Conservation (phyloP, 2,888 invertebrate species). For the Ichneumoninae sp. region DNA sequence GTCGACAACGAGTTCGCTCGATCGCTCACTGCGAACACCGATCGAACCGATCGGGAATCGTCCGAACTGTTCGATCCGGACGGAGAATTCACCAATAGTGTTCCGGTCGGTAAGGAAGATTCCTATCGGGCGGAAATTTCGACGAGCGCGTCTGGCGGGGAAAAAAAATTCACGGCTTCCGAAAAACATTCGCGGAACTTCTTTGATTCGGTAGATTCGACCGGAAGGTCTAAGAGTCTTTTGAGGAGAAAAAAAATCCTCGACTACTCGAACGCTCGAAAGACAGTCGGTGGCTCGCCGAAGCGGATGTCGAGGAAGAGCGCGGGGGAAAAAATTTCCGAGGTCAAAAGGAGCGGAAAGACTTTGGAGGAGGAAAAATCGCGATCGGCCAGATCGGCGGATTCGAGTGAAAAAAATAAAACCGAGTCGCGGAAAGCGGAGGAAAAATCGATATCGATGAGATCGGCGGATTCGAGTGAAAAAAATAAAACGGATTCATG, state of each 20-base stretch:
- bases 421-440: constrained; percentile 51
- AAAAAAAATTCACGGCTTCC: neutral
- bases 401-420: constrained; percentile 27
- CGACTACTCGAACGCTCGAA: constrained; percentile 50
- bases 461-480: constrained; percentile 32
- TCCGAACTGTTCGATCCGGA: constrained; percentile 24
- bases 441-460: constrained; percentile 18
- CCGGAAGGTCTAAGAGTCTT: neutral
- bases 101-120: neutral
- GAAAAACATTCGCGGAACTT: neutral
- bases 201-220: neutral
- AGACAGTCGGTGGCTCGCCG: neutral
- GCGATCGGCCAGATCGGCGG: constrained; percentile 39
- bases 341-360: constrained; percentile 16
- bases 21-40: constrained; percentile 18
- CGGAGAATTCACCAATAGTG: neutral
- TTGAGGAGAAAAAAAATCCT: constrained; percentile 27
- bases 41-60: neutral
- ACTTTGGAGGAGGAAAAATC: constrained; percentile 10
- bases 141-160: neutral
- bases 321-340: neutral
- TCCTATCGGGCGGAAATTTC: neutral
- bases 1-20: constrained; percentile 42
- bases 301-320: neutral
- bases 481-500: constrained; percentile 48